Evolutionary conservation across 2,888 invertebrate species (phyloP).

Genomic region (Agelastica alni): DNA sequence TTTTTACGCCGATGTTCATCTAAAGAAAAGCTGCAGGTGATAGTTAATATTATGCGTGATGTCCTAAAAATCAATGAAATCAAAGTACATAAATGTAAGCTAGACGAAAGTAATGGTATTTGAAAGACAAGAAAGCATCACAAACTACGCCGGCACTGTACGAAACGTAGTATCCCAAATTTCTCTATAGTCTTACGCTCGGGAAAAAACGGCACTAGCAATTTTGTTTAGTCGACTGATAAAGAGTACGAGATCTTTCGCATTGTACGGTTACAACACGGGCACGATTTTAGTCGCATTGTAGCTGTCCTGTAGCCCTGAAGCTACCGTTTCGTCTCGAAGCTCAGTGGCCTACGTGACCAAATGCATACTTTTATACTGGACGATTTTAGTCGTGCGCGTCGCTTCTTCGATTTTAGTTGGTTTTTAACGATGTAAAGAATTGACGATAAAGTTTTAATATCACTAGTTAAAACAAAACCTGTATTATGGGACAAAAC

Average conservation of each 20-base stretch:
- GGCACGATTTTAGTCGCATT: constrained; percentile 17
- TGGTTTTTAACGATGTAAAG: neutral
- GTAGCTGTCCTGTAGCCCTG: constrained; percentile 13
- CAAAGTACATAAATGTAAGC: no score
- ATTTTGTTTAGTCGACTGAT: constrained; percentile 13
- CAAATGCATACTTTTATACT: constrained; percentile 17
- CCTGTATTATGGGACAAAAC: neutral
- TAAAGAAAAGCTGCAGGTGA: no score
- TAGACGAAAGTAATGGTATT: no score
- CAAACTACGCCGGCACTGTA: no score
- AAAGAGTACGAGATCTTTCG: constrained; percentile 18
- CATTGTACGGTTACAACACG: constrained; percentile 24
- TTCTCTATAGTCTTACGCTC: constrained; percentile 2
- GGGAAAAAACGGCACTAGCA: constrained; percentile 16
- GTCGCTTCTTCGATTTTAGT: constrained; percentile 5
- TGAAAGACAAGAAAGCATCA: no score
- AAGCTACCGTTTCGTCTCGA: constrained; percentile 15
- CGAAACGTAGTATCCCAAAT: no score
- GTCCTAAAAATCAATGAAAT: no score
- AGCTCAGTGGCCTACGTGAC: constrained; percentile 22
- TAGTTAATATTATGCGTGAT: no score
- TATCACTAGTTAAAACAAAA: neutral
- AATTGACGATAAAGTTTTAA: neutral
- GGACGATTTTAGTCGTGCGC: constrained; percentile 21
- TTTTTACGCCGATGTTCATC: no score